Evolutionary conservation across 1,140 invertebrate species (phyloP).

Genomic region (Ladona fulva): DNA sequence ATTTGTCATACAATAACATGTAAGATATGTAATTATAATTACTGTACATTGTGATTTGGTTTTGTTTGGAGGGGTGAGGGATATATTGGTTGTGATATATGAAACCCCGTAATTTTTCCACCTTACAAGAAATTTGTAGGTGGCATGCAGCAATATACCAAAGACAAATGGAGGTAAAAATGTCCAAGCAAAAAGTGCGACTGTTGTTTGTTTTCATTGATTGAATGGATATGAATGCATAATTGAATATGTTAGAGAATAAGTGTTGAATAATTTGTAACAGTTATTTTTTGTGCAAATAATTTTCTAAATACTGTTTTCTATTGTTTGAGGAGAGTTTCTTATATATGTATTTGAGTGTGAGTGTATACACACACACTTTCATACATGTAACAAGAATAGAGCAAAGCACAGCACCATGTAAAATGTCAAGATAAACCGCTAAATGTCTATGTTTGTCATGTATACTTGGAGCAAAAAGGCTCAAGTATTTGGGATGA

Average conservation of each 20-base stretch:
- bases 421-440: background rate
- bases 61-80: background rate
- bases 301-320: background rate
- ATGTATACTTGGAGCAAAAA: background rate
- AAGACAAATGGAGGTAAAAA: conserved; percentile 4
- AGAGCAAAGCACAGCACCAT: background rate
- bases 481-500: background rate
- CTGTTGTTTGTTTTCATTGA: background rate
- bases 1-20: background rate
- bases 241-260: background rate
- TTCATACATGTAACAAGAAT: too few relatives aligned
- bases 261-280: background rate
- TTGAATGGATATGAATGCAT: background rate
- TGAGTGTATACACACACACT: too few relatives aligned
- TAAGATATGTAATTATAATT: background rate
- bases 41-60: background rate
- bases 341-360: background rate
- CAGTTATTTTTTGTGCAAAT: background rate
- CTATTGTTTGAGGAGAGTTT: background rate
- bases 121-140: background rate
- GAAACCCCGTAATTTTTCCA: background rate
- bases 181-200: background rate
- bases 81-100: background rate
- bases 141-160: conserved; percentile 8
- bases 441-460: background rate